Evolutionary conservation across 2,888 invertebrate species (phyloP), one percentile per base, ranked within the genome.

Genomic region (Parasteatoda lunata): DNA sequence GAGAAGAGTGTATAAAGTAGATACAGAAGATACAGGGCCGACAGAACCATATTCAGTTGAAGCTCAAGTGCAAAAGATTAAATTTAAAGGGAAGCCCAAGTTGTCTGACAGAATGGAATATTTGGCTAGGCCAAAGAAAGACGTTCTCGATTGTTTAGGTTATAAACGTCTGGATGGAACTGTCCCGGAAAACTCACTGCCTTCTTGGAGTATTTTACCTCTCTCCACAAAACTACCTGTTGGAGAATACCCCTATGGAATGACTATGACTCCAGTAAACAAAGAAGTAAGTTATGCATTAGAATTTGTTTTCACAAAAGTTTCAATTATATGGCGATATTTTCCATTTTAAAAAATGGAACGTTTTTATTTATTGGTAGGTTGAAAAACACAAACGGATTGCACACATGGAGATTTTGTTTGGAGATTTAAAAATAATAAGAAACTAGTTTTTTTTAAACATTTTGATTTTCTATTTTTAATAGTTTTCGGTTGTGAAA

Each of bases 101-200:
- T 30, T 77, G 65, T 84, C 84, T 15, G 66, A 52, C 6, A 68
- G 80, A 4, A 47, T 80, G 30, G 85, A 85, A 45, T 77, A 66
- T 48, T 48, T 85, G 11, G 73, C 85, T 5, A 70, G 79, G 7
- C 85, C 85, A 5, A 85, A 66, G 59, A 80, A 80, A 59, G 85
- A 80, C 45, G 48, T 80, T 48, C 54, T 85, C 48, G 80, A 85
- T 52, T 65, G 13, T 5, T 13, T 54, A 0, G 49, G 30, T 6
- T 70, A 65, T 11, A 48, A 54, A 4, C 64, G 80, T 48, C 69
- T 66, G 15, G 75, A 76, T 59, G 84, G 84, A 8, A 47, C 71
- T 3, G 11, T 85, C 8, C 85, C 85, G 9, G 80, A 77, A 49
- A 65, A 71, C 15, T n/a, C 76, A 0, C 70, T 71, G 30, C 85